A percentile compares a stretch with the other conserved stretches of the same genome.
These are phyloP conservation scores for Imbricaverruca yamaguchii DNA, from an alignment of 2,888 invertebrate genomes.

Conservation along the genomic window DNA sequence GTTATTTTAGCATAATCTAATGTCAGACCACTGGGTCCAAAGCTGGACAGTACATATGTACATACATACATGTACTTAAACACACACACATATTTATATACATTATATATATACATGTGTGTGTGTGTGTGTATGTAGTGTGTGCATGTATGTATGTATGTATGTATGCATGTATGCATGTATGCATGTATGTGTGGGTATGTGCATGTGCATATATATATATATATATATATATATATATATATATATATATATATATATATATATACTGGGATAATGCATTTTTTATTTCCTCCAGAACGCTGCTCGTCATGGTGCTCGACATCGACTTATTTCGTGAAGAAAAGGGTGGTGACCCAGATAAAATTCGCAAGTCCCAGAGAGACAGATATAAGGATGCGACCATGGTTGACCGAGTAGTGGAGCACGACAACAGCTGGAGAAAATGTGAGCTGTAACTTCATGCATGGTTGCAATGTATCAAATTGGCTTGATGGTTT, in stretches of 20 bases:
- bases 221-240: too few relatives aligned
- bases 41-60: too few relatives aligned
- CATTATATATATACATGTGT: not conserved
- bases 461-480: not conserved
- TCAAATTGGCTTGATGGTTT: constrained; percentile 41
- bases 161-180: not conserved
- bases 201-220: not conserved
- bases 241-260: not conserved
- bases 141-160: not conserved
- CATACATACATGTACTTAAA: not conserved
- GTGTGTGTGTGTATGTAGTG: too few relatives aligned
- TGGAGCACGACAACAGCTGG: constrained; percentile 84
- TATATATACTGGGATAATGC: not conserved
- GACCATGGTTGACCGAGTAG: constrained; percentile 81
- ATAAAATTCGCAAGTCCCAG: constrained; percentile 85
- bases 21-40: too few relatives aligned
- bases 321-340: constrained; percentile 92
- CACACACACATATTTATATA: not conserved
- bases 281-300: not conserved
- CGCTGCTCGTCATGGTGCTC: constrained; percentile 48
- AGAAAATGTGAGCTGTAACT: constrained; percentile 53
- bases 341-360: constrained; percentile 91
- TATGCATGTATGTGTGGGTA: not conserved
- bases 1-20: too few relatives aligned
- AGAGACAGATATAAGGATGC: constrained; percentile 88